A percentile compares a stretch with the other conserved stretches of the same genome.
Conservation (phyloP, 2,797 vertebrate species). For the Neosilurus hyrtlii region DNA sequence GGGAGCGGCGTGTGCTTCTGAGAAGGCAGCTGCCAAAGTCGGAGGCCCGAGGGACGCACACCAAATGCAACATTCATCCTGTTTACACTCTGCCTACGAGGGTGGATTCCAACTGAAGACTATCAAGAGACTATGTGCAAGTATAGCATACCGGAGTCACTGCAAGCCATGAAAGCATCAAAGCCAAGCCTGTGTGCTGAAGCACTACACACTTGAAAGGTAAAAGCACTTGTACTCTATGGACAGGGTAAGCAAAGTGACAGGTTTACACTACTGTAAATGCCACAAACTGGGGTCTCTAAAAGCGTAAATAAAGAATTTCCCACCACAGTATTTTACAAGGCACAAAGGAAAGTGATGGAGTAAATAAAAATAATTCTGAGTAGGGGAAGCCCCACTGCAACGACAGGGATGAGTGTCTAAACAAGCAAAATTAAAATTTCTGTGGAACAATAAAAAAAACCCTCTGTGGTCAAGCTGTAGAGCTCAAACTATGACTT, state of each 20-base stretch:
- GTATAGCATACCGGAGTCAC: slow-evolving; percentile 10
- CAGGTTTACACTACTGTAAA: slow-evolving; percentile 15
- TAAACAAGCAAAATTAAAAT: neutral
- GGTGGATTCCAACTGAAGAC: slow-evolving; percentile 9
- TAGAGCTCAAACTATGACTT: neutral
- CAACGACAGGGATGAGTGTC: slow-evolving; percentile 23
- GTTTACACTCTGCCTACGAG: slow-evolving; percentile 31
- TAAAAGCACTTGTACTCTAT: neutral
- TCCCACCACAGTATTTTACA: slow-evolving; percentile 47
- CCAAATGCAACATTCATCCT: slow-evolving; percentile 29
- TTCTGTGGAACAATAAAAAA: slow-evolving; percentile 3
- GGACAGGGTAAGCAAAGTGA: slow-evolving; percentile 26
- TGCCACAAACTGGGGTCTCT: slow-evolving; percentile 19
- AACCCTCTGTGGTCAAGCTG: neutral
- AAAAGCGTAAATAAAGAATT: slow-evolving; percentile 25
- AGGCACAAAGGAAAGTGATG: slow-evolving; percentile 41
- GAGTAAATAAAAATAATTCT: slow-evolving; percentile 37
- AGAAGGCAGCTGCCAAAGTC: slow-evolving; percentile 23
- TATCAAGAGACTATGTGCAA: neutral
- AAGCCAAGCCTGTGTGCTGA: slow-evolving; percentile 25
- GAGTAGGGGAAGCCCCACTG: slow-evolving; percentile 42
- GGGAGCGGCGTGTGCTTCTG: neutral
- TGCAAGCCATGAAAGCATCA: slow-evolving; percentile 34
- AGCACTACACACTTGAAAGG: slow-evolving; percentile 2
- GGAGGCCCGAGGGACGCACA: slow-evolving; percentile 20